Base-by-base conservation (phyloP, 1,140 invertebrate genomes). In the Trialeurodes vaporariorum region DNA sequence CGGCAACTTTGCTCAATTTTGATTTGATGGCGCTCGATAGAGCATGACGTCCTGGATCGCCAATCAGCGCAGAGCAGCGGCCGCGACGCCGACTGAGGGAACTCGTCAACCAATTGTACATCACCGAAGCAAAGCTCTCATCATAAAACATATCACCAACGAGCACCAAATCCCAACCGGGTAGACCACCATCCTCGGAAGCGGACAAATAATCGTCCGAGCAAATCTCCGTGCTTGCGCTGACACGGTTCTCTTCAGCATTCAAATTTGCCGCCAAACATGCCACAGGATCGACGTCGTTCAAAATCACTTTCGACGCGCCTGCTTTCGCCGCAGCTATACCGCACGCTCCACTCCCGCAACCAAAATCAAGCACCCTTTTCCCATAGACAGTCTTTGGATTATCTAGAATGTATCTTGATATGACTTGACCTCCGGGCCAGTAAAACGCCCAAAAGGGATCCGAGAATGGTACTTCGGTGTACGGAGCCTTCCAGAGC, bases 391-490 rank as follows among this genome's bases (percentile, higher is more conserved):
- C 71, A 25, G 77, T 58, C 0, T 71, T 59, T 12, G 71, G 71
- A 71, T 81, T 80, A 63, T 82, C 82, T 60, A 83, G 70, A 26
- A 83, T 77, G 69, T 77, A 82, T 70, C 81, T 80, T 0, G 80
- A 75, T 27, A 81, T 75, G 40, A 79, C 82, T 66, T 84, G 83
- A 2, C 83, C 84, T 1, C 83, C 83, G 0, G 83, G 83, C 83
- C 84, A 85, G 69, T 84, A 84, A 72, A 85, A 83, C 0, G 79
- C 81, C 82, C 82, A 84, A 71, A 81, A 84, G 0, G 82, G 82
- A 58, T 84, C 76, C 25, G 70, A 68, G 40, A 81, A 80, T 0
- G 77, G 74, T 0, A 72, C 70, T 25, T 75, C 65, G 2, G 76
- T 71, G 1, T 67, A 70, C 0, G 72, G 72, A 0, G 78, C 76